A percentile compares a stretch with the other conserved stretches of the same genome.
Conservation (phyloP, 2,797 vertebrate species). For the Microctenopoma lineatum region DNA sequence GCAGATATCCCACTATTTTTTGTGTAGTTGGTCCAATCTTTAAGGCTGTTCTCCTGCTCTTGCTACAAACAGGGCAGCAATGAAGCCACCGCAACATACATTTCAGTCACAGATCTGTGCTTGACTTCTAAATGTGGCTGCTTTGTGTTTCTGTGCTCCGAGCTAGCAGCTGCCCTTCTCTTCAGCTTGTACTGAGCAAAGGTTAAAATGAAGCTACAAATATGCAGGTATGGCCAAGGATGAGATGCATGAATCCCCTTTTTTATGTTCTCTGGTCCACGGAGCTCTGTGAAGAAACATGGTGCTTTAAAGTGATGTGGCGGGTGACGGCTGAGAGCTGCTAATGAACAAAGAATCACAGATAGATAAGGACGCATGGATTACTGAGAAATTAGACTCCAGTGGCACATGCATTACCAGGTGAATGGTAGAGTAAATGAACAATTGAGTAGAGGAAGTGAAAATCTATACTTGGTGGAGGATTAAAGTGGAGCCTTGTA, state of each 20-base stretch:
- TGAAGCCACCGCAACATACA: constrained; percentile 58
- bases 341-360: constrained; percentile 64
- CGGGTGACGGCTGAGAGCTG: constrained; percentile 47
- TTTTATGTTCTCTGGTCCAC: constrained; percentile 66
- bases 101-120: constrained; percentile 63
- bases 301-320: constrained; percentile 39
- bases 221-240: constrained; percentile 11
- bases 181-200: constrained; percentile 5
- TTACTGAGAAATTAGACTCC: constrained; percentile 70
- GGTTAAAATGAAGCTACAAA: not conserved
- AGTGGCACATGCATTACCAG: constrained; percentile 62
- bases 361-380: constrained; percentile 68
- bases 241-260: constrained; percentile 22
- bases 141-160: constrained; percentile 67
- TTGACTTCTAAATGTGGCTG: constrained; percentile 73
- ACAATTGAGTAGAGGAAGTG: constrained; percentile 67
- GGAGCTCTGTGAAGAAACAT: constrained; percentile 57
- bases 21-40: constrained; percentile 69
- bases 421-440: constrained; percentile 73
- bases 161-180: constrained; percentile 68
- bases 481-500: constrained; percentile 66
- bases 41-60: constrained; percentile 73
- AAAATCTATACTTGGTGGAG: constrained; percentile 76
- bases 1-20: constrained; percentile 65
- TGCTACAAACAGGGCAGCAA: constrained; percentile 67